Evolutionary conservation across 2,113 vertebrate genomes (phyloP).

Genomic region (Lamprologus ornatipinnis): DNA sequence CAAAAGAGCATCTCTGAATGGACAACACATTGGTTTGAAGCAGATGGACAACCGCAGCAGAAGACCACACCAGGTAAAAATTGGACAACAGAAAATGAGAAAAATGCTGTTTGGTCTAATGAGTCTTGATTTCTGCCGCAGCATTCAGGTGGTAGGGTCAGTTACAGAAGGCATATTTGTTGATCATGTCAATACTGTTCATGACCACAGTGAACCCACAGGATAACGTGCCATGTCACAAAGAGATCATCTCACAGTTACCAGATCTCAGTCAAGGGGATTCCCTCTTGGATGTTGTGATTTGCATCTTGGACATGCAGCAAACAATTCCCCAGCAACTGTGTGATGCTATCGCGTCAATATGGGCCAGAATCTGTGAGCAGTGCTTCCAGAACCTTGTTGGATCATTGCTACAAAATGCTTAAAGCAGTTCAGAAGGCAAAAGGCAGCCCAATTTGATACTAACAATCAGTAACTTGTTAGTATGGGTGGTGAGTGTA

Average conservation of each 20-base stretch:
- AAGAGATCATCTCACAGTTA: neutral
- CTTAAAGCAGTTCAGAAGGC: neutral
- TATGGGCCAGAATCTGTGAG: neutral
- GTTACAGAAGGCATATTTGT: neutral
- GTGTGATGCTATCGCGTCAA: neutral
- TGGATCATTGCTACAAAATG: neutral
- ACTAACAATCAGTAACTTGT: neutral
- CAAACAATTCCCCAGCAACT: neutral
- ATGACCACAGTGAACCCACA: neutral
- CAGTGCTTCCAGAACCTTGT: neutral
- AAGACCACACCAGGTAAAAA: neutral
- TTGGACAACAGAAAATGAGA: neutral
- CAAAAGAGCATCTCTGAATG: neutral
- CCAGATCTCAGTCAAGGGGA: neutral
- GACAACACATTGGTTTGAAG: neutral
- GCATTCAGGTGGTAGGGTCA: neutral
- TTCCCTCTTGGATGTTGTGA: neutral
- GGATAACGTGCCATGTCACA: neutral
- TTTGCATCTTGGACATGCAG: neutral
- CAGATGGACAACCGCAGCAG: fast-evolving
- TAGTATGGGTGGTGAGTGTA: neutral
- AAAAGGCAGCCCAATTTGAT: neutral
- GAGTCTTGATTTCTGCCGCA: neutral
- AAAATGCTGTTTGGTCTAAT: neutral
- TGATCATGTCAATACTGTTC: neutral